Base-by-base conservation (phyloP, 2,797 vertebrate genomes). In the Echiichthys vipera region DNA sequence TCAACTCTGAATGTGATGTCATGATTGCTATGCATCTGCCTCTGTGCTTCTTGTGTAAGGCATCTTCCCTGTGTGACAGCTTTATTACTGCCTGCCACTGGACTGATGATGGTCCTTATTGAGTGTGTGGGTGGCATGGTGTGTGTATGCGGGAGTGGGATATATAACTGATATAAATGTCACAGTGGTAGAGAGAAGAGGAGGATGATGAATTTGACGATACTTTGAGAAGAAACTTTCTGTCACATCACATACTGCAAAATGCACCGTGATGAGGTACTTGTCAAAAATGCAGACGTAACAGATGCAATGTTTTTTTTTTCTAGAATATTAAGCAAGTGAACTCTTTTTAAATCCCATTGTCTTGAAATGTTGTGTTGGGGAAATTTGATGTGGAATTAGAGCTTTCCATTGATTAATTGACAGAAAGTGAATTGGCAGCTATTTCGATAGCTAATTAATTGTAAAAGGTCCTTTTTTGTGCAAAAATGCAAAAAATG, bases 1-100 rank as follows among this genome's bases (percentile, higher is more conserved):
- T 54, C 59, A 10, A 4, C 59, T 79, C 65, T 29, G 40, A 64
- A 65, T 18, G 20, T 62, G 51, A 76, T 53, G 62, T 50, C 68
- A 10, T 72, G 81, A 84, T 78, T 63, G 71, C 56, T 65, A 9
- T 24, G 14, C 66, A 76, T 69, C 59, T 51, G 39, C 53, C 27
- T 47, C 50, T 8, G 37, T 47, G 53, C 55, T 29, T 25, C 56
- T 66, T 51, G 45, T 51, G 45, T 25, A 30, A 57, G 49, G 45
- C 2, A 12, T 59, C 43, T 25, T 22, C 45, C 47, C 42, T 25
- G n/a, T 42, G 37, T 78, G 81, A 87, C 65, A 70, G 83, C 46
- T 87, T 85, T 80, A 85, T 88, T 88, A 57, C 69, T 49, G 40
- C 81, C 72, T 87, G 74, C 63, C 80, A 72, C 74, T 39, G 43